Evolutionary conservation across 2,797 vertebrate genomes (phyloP), one percentile per base, ranked within the genome.

Genomic region (Aphelocoma californica): DNA sequence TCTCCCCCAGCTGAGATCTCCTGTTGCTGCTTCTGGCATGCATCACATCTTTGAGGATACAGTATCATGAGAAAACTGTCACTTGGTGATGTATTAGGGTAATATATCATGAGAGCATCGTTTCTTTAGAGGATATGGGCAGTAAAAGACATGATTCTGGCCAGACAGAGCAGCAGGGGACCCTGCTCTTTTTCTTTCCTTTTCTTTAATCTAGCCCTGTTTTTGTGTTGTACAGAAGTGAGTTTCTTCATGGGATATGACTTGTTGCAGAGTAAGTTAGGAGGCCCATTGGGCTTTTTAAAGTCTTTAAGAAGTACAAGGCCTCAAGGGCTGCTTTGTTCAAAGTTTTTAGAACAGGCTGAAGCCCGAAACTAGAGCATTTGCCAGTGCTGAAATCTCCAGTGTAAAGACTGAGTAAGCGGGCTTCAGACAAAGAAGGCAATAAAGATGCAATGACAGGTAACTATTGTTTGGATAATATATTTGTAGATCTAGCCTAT

Each of bases 171-270:
- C 97, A 95, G 90, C 97, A 83, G 97, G 98, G 93, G 88, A 92
- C 88, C 95, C 96, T 91, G 93, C 93, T 97, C 97, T 92, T 96
- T 97, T 95, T 47, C 96, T 94, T 87, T 82, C 92, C 74, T 95
- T 97, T 95, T 93, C 98, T 98, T 98, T 98, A 97, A 98, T 98
- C 97, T 98, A 95, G 61, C 93, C 88, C 89, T 95, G 96, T 78
- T 97, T 95, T 97, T 96, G 95, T 97, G 96, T 97, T 98, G 96
- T 95, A 97, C 96, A 97, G 97, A 96, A 98, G 97, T 97, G 97
- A 97, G 86, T 98, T 98, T 97, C 97, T 98, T 98, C 98, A 98
- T 98, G 97, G 98, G 97, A 97, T 98, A 97, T 98, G 97, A 98
- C 97, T 98, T 97, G 98, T 97, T 98, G 97, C 97, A 97, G 97